Base-by-base conservation (phyloP, 53 echinoderm and acorn worm genomes). In the Apostichopus leukothele region DNA sequence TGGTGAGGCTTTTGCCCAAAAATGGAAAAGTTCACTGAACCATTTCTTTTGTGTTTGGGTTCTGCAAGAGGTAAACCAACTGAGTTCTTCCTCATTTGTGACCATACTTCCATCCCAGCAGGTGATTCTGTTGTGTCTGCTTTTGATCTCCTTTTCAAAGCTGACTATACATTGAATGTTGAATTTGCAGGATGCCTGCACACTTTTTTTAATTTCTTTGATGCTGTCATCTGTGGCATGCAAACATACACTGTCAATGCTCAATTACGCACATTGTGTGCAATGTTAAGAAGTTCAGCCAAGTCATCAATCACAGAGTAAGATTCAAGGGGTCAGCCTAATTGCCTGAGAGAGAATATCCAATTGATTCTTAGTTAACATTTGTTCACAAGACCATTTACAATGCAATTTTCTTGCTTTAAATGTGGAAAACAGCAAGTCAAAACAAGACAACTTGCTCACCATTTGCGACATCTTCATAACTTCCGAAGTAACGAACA, bases 401-500 rank as follows among this genome's bases (percentile, higher is more conserved):
- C 74, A 74, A 74, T 74, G 74, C 9, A 6, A 20, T 74, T 74
- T 23, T 11, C 74, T 74, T 74, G 74, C 14, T 74, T 74, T 16
- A 74, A 74, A 74, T 74, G 74, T 7, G 74, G 8, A 74, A 6
- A 74, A 74, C 74, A 74, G 74, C 74, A 74, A 23, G 19, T 12
- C 74, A 74, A 74, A 4, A 74, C 74, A 74, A 74, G 74, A 74
- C 74, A 74, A 74, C 74, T 74, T 74, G 74, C 74, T 74, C 23
- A 74, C 14, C 74, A 74, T 23, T 74, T 74, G 14, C 74, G 74
- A 12, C 74, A 74, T 16, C 74, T 7, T 9, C 74, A 74, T 74
- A 7, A 74, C 74, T 12, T 74, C 13, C 8, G 23, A 74, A 74
- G 14, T 74, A 22, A 76, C 23, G 76, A 76, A 13, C 20, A 76